Percentiles rank a stretch among this genome's conserved stretches.
Conservation (phyloP, 2,888 invertebrate species). For the Phania funesta region DNA sequence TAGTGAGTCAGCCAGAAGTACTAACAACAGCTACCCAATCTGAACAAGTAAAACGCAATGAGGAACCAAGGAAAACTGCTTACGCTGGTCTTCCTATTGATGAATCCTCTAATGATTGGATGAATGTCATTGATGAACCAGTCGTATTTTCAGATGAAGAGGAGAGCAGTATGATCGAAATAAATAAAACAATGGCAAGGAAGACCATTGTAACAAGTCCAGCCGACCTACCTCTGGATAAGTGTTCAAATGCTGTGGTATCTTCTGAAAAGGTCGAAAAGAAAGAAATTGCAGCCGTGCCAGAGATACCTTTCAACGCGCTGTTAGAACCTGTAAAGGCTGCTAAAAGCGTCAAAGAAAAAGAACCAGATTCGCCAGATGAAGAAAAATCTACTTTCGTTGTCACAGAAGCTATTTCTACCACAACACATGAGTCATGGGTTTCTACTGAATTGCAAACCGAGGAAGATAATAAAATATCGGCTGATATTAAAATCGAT, state of each 20-base stretch:
- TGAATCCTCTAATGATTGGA: conserved; percentile 69
- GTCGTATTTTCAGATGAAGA: conserved; percentile 78
- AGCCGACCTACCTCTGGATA: no score
- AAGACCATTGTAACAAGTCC: background rate
- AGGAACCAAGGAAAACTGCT: background rate
- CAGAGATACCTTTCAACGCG: conserved; percentile 3
- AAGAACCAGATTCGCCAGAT: no score
- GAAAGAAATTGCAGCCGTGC: no score
- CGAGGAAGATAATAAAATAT: background rate
- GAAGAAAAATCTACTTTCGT: background rate
- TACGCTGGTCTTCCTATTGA: conserved; percentile 73
- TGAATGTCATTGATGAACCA: conserved; percentile 78
- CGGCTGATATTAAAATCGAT: background rate
- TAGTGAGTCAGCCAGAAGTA: no score
- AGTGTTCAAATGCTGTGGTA: no score
- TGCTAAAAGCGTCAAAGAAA: no score
- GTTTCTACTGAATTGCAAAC: conserved; percentile 13
- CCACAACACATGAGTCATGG: background rate
- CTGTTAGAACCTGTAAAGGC: background rate
- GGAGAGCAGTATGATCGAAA: conserved; percentile 28
- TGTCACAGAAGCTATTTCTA: background rate
- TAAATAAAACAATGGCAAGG: background rate
- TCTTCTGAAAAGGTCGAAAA: no score
- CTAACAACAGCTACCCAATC: no score
- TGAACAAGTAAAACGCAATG: no score